Percentiles rank a stretch among this genome's conserved stretches.
These are phyloP conservation scores for Hedya salicella DNA, from an alignment of 2,888 invertebrate species.

Conservation along the genomic window DNA sequence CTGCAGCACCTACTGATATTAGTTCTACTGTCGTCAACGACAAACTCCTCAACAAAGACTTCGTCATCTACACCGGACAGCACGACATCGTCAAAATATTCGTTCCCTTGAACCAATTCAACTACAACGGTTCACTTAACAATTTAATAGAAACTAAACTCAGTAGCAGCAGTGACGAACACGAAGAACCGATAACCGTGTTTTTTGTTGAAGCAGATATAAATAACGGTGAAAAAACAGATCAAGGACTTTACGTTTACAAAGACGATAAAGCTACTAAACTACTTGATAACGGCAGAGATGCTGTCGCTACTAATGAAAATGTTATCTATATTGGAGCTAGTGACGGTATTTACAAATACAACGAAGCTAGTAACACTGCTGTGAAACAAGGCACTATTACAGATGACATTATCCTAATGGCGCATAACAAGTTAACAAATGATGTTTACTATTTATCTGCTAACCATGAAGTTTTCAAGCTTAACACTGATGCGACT, in stretches of 20 bases:
- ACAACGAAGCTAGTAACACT: slow-evolving; percentile 16
- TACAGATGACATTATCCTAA: slow-evolving; percentile 25
- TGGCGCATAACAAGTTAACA: slow-evolving; percentile 21
- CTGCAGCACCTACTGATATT: not conserved
- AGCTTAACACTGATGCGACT: slow-evolving; percentile 20
- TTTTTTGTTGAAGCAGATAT: slow-evolving; percentile 35
- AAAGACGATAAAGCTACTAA: slow-evolving; percentile 18
- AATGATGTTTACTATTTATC: slow-evolving; percentile 33
- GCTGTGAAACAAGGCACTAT: slow-evolving; percentile 26
- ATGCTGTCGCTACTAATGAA: slow-evolving; percentile 18
- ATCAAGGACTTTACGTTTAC: slow-evolving; percentile 21
- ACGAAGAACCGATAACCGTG: not conserved
- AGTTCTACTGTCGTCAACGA: not conserved
- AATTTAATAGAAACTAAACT: not conserved
- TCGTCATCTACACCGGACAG: slow-evolving; percentile 18
- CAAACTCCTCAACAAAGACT: slow-evolving; percentile 1
- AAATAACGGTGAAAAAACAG: not conserved
- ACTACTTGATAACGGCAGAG: slow-evolving; percentile 31
- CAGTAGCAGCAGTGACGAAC: slow-evolving; percentile 6
- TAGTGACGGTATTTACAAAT: slow-evolving; percentile 29
- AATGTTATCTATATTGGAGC: slow-evolving; percentile 26
- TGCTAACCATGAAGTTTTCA: slow-evolving; percentile 19
- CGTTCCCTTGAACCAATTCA: slow-evolving; percentile 29
- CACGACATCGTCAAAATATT: slow-evolving; percentile 35
- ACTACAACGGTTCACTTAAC: not conserved